Evolutionary conservation across 2,888 invertebrate genomes (phyloP).

Genomic region (Candidula unifasciata): DNA sequence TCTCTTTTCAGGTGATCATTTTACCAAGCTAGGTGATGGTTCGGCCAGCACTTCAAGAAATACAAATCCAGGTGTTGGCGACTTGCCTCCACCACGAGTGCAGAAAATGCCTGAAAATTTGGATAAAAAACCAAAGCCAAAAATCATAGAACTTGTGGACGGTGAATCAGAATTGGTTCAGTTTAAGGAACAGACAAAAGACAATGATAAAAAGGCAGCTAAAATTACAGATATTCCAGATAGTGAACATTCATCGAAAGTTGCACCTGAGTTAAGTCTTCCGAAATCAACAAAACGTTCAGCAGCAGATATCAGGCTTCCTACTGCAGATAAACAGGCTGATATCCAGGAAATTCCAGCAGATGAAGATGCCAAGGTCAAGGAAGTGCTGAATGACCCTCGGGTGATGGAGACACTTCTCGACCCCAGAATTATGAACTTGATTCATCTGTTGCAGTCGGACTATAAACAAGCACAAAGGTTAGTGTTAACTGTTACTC

Average conservation of each 20-base stretch:
- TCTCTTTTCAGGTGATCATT: conserved; percentile 68
- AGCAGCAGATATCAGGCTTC: conserved; percentile 56
- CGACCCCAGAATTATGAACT: conserved; percentile 68
- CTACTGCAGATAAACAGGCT: conserved; percentile 60
- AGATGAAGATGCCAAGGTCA: conserved; percentile 63
- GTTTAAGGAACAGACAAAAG: not conserved
- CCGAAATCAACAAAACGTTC: not conserved
- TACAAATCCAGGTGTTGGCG: not conserved
- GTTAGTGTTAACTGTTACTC: conserved; percentile 55
- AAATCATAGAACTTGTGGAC: conserved; percentile 43
- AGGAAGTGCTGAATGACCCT: conserved; percentile 62
- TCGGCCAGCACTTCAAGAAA: conserved; percentile 4
- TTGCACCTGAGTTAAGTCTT: not conserved
- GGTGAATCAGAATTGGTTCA: not conserved
- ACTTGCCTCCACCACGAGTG: no score
- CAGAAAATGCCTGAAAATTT: conserved; percentile 17
- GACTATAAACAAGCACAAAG: conserved; percentile 71
- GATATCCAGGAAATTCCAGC: conserved; percentile 62
- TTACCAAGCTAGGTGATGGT: conserved; percentile 61
- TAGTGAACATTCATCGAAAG: conserved; percentile 24
- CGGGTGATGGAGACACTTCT: conserved; percentile 66
- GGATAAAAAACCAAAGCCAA: conserved; percentile 35
- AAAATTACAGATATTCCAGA: conserved; percentile 45
- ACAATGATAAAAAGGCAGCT: conserved; percentile 6
- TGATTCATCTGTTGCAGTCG: conserved; percentile 65